These are phyloP conservation scores for Lasioglossum malachurum DNA, from an alignment of 2,888 invertebrate species.

Conservation along the genomic window DNA sequence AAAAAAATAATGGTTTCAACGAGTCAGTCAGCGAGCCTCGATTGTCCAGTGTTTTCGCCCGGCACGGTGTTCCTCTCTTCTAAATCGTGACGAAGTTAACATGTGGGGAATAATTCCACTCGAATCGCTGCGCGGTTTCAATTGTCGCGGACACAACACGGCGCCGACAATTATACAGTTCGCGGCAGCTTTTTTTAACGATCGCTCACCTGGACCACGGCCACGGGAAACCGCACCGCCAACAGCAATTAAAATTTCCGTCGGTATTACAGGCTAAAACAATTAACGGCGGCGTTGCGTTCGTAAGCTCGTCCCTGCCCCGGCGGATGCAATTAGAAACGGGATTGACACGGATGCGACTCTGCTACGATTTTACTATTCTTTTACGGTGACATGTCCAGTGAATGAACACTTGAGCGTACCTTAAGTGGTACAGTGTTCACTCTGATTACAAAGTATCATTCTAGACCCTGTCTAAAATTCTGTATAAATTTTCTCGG, in stretches of 20 bases:
- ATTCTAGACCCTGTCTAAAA: too few species aligned
- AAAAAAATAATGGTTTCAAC: not conserved
- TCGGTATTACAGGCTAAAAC: constrained; percentile 34
- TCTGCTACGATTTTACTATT: not conserved
- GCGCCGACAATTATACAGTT: constrained; percentile 36
- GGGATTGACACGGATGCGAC: not conserved
- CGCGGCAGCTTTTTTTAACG: constrained; percentile 28
- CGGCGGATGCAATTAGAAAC: constrained; percentile 11
- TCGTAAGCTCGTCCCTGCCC: not conserved
- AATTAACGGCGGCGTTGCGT: constrained; percentile 23
- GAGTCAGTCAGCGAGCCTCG: not conserved
- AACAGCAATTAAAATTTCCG: constrained; percentile 53
- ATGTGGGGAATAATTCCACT: constrained; percentile 31
- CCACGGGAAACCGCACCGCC: constrained; percentile 6
- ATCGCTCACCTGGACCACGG: constrained; percentile 19
- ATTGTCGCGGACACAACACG: constrained; percentile 27
- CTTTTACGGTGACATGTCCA: not conserved
- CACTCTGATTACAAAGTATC: not conserved
- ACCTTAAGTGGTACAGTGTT: not conserved
- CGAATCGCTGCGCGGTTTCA: constrained; percentile 18
- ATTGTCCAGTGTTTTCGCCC: constrained; percentile 13
- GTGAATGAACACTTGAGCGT: not conserved
- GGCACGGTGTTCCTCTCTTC: not conserved
- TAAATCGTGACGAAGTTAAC: not conserved
- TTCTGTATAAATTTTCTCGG: too few species aligned